These are phyloP conservation scores for Pyrrhia umbra DNA, from an alignment of 2,888 invertebrate species.

Conservation along the genomic window DNA sequence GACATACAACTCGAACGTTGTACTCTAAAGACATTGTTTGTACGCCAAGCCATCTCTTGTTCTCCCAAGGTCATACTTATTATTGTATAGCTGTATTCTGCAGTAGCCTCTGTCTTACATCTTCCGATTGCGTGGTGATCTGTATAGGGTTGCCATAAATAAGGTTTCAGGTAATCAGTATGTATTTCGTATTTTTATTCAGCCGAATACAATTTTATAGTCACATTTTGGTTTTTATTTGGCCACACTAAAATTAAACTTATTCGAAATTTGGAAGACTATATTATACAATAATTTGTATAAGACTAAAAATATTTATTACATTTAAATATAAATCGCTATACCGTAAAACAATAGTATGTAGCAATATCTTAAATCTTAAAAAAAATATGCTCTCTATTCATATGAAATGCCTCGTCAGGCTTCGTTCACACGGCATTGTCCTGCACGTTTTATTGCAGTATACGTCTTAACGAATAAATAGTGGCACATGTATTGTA, in stretches of 20 bases:
- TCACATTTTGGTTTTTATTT: slow-evolving; percentile 75
- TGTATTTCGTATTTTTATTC: slow-evolving; percentile 83
- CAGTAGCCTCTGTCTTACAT: slow-evolving; percentile 40
- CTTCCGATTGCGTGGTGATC: slow-evolving; percentile 58
- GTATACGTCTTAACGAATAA: too few species aligned
- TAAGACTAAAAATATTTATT: too few species aligned
- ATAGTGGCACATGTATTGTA: too few species aligned
- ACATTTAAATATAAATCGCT: not conserved
- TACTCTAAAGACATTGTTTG: slow-evolving; percentile 44
- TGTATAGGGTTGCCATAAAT: slow-evolving; percentile 62
- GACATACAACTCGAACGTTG: slow-evolving; percentile 32
- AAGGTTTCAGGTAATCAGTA: slow-evolving; percentile 70
- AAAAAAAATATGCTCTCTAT: slow-evolving; percentile 15
- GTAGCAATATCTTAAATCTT: slow-evolving; percentile 12
- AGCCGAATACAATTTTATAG: slow-evolving; percentile 83
- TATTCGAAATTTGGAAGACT: not conserved
- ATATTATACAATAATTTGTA: not conserved
- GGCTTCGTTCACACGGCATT: too few species aligned
- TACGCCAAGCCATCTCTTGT: slow-evolving; percentile 37
- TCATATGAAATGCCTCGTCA: slow-evolving; percentile 10
- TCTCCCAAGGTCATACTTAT: slow-evolving; percentile 47
- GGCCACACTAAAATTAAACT: slow-evolving; percentile 1
- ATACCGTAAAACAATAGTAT: not conserved
- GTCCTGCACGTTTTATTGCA: too few species aligned
- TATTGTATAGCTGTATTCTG: slow-evolving; percentile 56